Evolutionary conservation across 2,888 invertebrate genomes (phyloP), one percentile per base, ranked within the genome.

Genomic region (Junonia oenone): DNA sequence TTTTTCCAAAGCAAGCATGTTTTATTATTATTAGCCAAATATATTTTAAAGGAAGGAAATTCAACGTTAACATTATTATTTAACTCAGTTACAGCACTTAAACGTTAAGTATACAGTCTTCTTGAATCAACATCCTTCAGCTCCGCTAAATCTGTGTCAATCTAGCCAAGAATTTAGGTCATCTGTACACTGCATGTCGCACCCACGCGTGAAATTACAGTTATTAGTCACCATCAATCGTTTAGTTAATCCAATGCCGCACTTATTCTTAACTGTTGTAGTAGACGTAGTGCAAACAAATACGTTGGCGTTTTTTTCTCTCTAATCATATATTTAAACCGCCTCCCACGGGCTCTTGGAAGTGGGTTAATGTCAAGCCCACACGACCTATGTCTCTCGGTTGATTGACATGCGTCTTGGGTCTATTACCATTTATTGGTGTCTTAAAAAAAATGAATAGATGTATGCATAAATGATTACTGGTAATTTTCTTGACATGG

Each of bases 301-400:
- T n/a, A 76, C 68, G 74, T 69, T 73, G 67, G 75, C 71, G 72
- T 71, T 69, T 76, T 81, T 78, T 79, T 33, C 78, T 78, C 69
- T 68, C 65, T 74, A 70, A 76, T 76, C 63, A 73, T 78, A 81
- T 79, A 80, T 82, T 84, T 83, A 81, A 83, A 83, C 76, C 78
- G 74, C 88, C 84, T 83, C 89, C 88, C 85, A 87, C 89, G 72
- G 78, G 78, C 73, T 68, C 76, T 65, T 53, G 51, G 73, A 85
- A 80, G 87, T 89, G 76, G 88, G 89, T 88, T 87, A 89, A 86
- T 87, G 89, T 81, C 85, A 85, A 81, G 68, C 83, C 83, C 78
- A 84, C 84, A 75, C 80, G 75, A 81, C 82, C 81, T 77, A 75
- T 71, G 75, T 69, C 74, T 77, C 73, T 51, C 55, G 31, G 64